phyloP scores from a whole-genome alignment of 2,888 invertebrate species.

The Dastarcus helophoroides region DNA sequence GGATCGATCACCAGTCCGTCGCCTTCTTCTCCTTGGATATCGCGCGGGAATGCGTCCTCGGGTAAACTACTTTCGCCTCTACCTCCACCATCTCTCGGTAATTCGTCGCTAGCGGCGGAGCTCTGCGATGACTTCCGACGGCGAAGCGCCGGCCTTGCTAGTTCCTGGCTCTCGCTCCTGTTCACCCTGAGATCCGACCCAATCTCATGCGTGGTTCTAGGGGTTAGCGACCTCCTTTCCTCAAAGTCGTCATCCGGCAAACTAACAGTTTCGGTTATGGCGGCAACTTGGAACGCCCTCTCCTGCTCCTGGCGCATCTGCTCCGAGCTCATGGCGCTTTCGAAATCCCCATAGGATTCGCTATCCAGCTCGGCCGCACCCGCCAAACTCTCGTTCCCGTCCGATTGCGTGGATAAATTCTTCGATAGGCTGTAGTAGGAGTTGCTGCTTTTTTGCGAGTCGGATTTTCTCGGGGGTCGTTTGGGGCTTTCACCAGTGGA shows the following conservation, averaged over 20 bases:
- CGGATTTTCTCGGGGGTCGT: conserved; percentile 52
- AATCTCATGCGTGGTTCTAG: conserved; percentile 36
- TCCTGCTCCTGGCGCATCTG: conserved; percentile 33
- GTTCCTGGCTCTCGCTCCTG: conserved; percentile 38
- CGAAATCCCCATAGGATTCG: conserved; percentile 55
- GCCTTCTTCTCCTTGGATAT: conserved; percentile 46
- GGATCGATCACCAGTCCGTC: conserved; percentile 45
- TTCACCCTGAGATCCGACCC: conserved; percentile 35
- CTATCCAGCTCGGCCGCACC: conserved; percentile 45
- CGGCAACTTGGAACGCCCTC: conserved; percentile 32
- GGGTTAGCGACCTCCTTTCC: conserved; percentile 27
- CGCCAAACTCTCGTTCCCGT: conserved; percentile 35
- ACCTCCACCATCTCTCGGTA: conserved; percentile 35
- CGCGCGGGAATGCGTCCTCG: conserved; percentile 36
- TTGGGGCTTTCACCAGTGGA: conserved; percentile 47
- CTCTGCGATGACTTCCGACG: conserved; percentile 27
- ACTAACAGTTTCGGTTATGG: conserved; percentile 35
- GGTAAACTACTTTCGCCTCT: conserved; percentile 20
- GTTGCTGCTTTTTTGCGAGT: conserved; percentile 47
- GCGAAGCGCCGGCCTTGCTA: conserved; percentile 29
- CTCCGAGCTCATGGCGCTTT: conserved; percentile 47
- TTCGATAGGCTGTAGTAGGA: conserved; percentile 50
- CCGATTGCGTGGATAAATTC: conserved; percentile 48
- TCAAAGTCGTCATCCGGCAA: conserved; percentile 31
- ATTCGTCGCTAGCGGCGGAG: conserved; percentile 44